These are phyloP conservation scores for Parambassis ranga DNA, from an alignment of 2,797 vertebrate genomes.

Conservation along the genomic window DNA sequence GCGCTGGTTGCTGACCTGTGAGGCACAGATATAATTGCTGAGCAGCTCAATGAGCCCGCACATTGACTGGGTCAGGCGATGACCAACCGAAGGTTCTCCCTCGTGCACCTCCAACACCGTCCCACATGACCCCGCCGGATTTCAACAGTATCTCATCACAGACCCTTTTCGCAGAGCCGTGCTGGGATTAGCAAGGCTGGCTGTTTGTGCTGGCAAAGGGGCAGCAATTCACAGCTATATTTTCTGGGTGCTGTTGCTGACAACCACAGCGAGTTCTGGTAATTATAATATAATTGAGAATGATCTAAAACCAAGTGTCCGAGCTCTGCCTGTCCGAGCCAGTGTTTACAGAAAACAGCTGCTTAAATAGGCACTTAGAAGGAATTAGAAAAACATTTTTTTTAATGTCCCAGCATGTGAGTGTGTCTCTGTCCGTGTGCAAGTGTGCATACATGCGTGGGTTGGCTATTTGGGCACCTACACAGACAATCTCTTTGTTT, in stretches of 20 bases:
- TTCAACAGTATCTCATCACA: slow-evolving; percentile 62
- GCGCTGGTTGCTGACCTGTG: slow-evolving; percentile 3
- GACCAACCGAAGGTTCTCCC: slow-evolving; percentile 23
- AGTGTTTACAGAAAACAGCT: slow-evolving; percentile 79
- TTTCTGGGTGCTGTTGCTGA: slow-evolving; percentile 71
- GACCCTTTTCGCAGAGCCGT: slow-evolving; percentile 59
- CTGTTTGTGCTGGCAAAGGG: slow-evolving; percentile 75
- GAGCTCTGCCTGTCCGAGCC: slow-evolving; percentile 35
- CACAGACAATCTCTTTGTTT: slow-evolving; percentile 84
- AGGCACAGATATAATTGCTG: slow-evolving; percentile 19
- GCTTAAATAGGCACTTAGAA: slow-evolving; percentile 72
- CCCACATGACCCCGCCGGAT: slow-evolving; percentile 56
- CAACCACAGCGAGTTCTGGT: slow-evolving; percentile 54
- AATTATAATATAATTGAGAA: slow-evolving; percentile 76
- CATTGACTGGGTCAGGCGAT: slow-evolving; percentile 24
- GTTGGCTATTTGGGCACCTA: slow-evolving; percentile 73
- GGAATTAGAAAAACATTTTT: slow-evolving; percentile 71
- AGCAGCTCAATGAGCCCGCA: slow-evolving; percentile 1
- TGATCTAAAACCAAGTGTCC: slow-evolving; percentile 68
- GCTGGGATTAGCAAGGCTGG: slow-evolving; percentile 72
- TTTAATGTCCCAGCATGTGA: slow-evolving; percentile 49
- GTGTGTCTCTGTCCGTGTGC: slow-evolving; percentile 62
- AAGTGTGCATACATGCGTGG: slow-evolving; percentile 66
- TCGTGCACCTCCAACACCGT: slow-evolving; percentile 33
- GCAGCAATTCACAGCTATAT: slow-evolving; percentile 70